Conservation (phyloP, 2,888 invertebrate species). For the Neoscelio sp. region DNA sequence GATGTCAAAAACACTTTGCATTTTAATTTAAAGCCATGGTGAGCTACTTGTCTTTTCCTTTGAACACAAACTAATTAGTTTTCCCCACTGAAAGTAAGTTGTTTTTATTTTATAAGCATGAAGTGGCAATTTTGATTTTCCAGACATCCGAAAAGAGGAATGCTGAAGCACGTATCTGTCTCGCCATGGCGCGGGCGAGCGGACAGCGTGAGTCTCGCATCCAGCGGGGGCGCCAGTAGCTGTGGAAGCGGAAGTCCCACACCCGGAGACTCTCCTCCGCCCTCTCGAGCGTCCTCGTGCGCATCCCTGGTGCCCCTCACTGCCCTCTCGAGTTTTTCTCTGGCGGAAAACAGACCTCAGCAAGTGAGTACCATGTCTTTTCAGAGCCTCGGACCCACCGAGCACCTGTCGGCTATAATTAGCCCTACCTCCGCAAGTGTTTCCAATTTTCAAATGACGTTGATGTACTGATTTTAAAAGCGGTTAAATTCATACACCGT, state of each 20-base stretch:
- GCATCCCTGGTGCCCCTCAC: constrained; percentile 81
- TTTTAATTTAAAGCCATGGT: too few relatives aligned
- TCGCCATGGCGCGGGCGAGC: constrained; percentile 93
- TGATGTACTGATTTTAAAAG: too few relatives aligned
- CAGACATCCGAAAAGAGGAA: constrained; percentile 80
- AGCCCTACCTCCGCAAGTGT: not conserved
- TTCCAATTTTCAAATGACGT: too few relatives aligned
- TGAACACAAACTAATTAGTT: too few relatives aligned
- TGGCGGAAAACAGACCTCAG: constrained; percentile 79
- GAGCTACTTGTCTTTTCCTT: too few relatives aligned
- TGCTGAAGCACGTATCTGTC: constrained; percentile 96
- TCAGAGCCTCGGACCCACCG: too few relatives aligned
- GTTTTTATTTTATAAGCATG: not conserved
- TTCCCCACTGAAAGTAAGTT: too few relatives aligned
- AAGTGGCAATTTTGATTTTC: constrained; percentile 11
- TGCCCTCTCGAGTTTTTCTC: constrained; percentile 80
- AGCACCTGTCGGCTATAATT: constrained; percentile 14
- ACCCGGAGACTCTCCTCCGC: constrained; percentile 86
- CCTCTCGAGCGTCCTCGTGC: constrained; percentile 81
- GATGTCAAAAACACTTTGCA: too few relatives aligned
- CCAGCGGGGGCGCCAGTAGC: constrained; percentile 84
- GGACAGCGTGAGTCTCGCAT: constrained; percentile 92
- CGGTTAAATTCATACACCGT: too few relatives aligned
- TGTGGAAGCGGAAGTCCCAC: constrained; percentile 90
- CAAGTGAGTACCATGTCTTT: constrained; percentile 76